Evolutionary conservation across 2,888 invertebrate genomes (phyloP), one percentile per base, ranked within the genome.

Genomic region (Drosophila buzzatii): DNA sequence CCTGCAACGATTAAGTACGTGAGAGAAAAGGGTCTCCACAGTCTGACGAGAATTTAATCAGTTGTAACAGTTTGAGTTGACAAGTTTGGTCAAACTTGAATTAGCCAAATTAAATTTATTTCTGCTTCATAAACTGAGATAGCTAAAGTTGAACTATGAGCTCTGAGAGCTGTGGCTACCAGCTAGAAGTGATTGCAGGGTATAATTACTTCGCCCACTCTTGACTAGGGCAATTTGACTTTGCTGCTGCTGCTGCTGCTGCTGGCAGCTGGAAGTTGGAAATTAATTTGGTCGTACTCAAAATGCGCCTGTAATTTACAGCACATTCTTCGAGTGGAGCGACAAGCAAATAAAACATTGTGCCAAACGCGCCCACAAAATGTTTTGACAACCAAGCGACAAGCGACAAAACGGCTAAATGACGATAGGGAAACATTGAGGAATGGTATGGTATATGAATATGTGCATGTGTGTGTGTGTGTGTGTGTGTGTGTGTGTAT

Each of bases 331-430:
- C 16, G 58, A 63, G 59, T 42, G 39, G 49, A 67, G 70, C 74
- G 70, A 65, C 57, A 76, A 61, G 72, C 76, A 79, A 76, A 82
- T 85, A 85, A 66, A 83, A 81, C 84, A 81, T 81, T 81, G 70
- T 70, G 68, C 73, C 73, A 80, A 81, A 81, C 81, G 73, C 82
- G 76, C 81, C 84, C 70, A 81, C 73, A 76, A 73, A 81, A 77
- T 74, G 66, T 68, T 63, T 70, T 59, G 61, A 69, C 63, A 64
- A 56, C 49, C 68, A 56, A 78, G 55, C 67, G 56, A 57, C 55
- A 56, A 67, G 27, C 64, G 27, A 58, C 67, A 61, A 64, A 67
- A 63, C 51, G 44, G 52, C 53, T 51, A 66, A 59, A 70, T 39
- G 52, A 52, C 62, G 49, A 63, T 68, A 58, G 47, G 59, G 41